phyloP scores from a whole-genome alignment of 2,113 vertebrate species.

The Gallinago paraguaiae region DNA sequence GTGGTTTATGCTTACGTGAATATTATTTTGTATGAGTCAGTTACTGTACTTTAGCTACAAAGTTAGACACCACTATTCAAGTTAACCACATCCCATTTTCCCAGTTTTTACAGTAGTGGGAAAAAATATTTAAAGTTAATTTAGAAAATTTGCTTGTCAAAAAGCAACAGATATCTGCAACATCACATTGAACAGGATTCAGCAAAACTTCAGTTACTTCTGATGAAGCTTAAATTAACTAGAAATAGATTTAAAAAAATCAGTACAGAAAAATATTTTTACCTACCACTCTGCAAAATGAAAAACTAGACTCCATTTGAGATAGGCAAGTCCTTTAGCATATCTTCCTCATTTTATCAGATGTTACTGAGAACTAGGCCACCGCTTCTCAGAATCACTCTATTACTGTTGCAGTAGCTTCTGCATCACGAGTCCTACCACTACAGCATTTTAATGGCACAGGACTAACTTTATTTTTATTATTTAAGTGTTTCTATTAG shows the following conservation, averaged over 20 bases:
- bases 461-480: background rate
- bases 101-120: background rate
- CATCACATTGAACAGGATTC: background rate
- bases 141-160: background rate
- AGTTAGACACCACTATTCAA: background rate
- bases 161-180: background rate
- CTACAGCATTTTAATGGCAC: background rate
- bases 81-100: background rate
- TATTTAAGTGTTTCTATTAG: background rate
- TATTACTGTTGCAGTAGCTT: too few relatives aligned
- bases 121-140: background rate
- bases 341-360: background rate
- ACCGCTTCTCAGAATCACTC: background rate
- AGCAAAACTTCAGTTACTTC: background rate
- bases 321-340: fast-evolving
- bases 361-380: background rate
- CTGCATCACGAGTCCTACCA: background rate
- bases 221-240: background rate
- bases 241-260: background rate
- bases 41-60: background rate
- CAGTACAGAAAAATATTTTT: background rate
- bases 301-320: background rate
- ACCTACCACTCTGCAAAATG: background rate
- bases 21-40: background rate
- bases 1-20: too few relatives aligned